These are phyloP conservation scores for Itoplectis maculator DNA, from an alignment of 2,888 invertebrate species.

Conservation along the genomic window DNA sequence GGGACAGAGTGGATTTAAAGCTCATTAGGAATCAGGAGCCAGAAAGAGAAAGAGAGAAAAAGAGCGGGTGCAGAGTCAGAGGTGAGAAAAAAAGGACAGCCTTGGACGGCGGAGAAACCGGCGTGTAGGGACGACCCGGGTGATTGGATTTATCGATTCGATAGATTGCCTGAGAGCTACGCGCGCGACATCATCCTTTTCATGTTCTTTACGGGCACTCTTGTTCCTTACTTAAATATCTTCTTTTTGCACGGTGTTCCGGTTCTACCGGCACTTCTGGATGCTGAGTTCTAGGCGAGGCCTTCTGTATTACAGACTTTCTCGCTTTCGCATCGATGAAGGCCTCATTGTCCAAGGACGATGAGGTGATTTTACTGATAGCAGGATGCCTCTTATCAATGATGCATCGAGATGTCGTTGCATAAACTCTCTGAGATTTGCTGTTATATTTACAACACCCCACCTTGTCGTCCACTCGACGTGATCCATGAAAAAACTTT, in stretches of 20 bases:
- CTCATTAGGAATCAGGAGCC: slow-evolving; percentile 58
- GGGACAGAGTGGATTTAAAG: slow-evolving; percentile 46
- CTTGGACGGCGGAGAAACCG: slow-evolving; percentile 71
- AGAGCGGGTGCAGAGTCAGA: slow-evolving; percentile 51
- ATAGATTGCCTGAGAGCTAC: slow-evolving; percentile 74
- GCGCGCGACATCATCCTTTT: slow-evolving; percentile 57
- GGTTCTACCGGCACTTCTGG: slow-evolving; percentile 24
- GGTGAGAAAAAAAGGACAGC: slow-evolving; percentile 76
- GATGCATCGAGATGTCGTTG: slow-evolving; percentile 33
- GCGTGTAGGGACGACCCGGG: slow-evolving; percentile 79
- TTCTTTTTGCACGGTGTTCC: slow-evolving; percentile 58
- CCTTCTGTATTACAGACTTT: slow-evolving; percentile 30
- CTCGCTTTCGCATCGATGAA: slow-evolving; percentile 69
- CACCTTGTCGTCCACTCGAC: slow-evolving; percentile 39
- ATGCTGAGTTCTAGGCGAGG: slow-evolving; percentile 6
- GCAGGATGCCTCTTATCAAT: slow-evolving; percentile 14
- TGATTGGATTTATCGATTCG: slow-evolving; percentile 81
- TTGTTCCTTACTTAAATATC: slow-evolving; percentile 47
- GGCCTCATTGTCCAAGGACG: slow-evolving; percentile 74
- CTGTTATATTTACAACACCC: slow-evolving; percentile 32
- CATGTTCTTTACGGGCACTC: slow-evolving; percentile 30
- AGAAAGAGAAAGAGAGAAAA: too few relatives aligned
- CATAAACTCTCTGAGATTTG: slow-evolving; percentile 37
- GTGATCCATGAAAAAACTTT: slow-evolving; percentile 40
- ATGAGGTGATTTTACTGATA: slow-evolving; percentile 70